phyloP scores from a whole-genome alignment of 2,797 vertebrate species.

The Remorina albescens region DNA sequence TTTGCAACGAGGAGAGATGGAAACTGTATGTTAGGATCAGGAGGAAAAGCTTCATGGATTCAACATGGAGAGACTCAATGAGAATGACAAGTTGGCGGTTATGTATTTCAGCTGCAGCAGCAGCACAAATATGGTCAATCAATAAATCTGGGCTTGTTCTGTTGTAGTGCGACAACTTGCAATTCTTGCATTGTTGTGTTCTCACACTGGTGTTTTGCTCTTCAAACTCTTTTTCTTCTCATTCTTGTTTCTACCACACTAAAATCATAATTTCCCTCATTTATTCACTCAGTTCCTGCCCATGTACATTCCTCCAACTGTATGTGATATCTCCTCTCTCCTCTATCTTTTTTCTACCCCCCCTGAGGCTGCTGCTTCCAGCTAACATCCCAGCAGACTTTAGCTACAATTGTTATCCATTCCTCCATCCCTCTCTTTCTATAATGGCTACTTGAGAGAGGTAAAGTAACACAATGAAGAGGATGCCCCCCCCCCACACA shows the following conservation, averaged over 20 bases:
- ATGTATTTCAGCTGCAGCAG: slow-evolving; percentile 6
- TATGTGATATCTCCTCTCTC: neutral
- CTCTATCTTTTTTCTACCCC: neutral
- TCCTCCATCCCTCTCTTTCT: slow-evolving; percentile 33
- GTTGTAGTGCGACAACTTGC: slow-evolving; percentile 3
- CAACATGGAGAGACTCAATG: neutral
- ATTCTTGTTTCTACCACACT: neutral
- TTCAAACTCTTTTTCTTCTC: neutral
- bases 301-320: slow-evolving; percentile 12
- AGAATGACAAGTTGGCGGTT: neutral
- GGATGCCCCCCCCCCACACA: slow-evolving; percentile 11
- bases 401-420: slow-evolving; percentile 49
- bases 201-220: neutral
- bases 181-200: neutral
- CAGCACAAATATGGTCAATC: slow-evolving; percentile 12
- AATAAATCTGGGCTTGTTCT: neutral
- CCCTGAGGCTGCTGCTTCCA: slow-evolving; percentile 37
- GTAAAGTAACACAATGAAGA: slow-evolving; percentile 32
- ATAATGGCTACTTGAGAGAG: slow-evolving; percentile 46
- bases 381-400: slow-evolving; percentile 54
- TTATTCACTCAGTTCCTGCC: slow-evolving; percentile 1
- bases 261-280: slow-evolving; percentile 21
- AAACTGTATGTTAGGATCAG: neutral
- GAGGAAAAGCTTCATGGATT: slow-evolving; percentile 3
- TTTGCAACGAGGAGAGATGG: slow-evolving; percentile 1